Conservation (phyloP, 2,888 invertebrate genomes). For the Eilema depressum region DNA sequence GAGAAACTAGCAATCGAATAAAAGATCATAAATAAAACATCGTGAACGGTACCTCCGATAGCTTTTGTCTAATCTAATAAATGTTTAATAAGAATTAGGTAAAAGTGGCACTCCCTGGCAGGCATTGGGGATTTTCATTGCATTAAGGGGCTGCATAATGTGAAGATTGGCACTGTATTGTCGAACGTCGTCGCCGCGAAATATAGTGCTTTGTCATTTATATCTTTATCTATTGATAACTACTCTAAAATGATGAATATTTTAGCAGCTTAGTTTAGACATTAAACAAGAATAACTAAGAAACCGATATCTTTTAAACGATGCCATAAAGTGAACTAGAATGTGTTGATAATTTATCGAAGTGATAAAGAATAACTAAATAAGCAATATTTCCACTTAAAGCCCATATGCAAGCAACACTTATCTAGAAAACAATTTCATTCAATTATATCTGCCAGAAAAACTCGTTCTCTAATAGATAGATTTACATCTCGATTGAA, state of each 20-base stretch:
- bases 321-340: constrained; percentile 45
- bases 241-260: constrained; percentile 19
- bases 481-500: constrained; percentile 83
- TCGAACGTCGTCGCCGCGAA: constrained; percentile 35
- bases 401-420: constrained; percentile 51
- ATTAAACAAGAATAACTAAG: constrained; percentile 32
- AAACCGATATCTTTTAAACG: constrained; percentile 29
- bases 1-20: constrained; percentile 79
- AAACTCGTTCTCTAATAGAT: constrained; percentile 75
- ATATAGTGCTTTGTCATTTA: neutral
- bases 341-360: constrained; percentile 50
- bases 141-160: constrained; percentile 80
- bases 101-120: constrained; percentile 73
- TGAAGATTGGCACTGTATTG: constrained; percentile 70
- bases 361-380: constrained; percentile 53
- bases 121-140: constrained; percentile 68
- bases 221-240: constrained; percentile 21
- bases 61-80: constrained; percentile 85
- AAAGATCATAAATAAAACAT: constrained; percentile 85
- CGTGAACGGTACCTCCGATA: constrained; percentile 73
- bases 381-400: constrained; percentile 49
- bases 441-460: constrained; percentile 71
- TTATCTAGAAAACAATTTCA: constrained; percentile 70
- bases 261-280: constrained; percentile 21
- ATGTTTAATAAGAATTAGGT: constrained; percentile 86